These are phyloP conservation scores for Turnix velox DNA, from an alignment of 2,113 vertebrate genomes.

Conservation along the genomic window DNA sequence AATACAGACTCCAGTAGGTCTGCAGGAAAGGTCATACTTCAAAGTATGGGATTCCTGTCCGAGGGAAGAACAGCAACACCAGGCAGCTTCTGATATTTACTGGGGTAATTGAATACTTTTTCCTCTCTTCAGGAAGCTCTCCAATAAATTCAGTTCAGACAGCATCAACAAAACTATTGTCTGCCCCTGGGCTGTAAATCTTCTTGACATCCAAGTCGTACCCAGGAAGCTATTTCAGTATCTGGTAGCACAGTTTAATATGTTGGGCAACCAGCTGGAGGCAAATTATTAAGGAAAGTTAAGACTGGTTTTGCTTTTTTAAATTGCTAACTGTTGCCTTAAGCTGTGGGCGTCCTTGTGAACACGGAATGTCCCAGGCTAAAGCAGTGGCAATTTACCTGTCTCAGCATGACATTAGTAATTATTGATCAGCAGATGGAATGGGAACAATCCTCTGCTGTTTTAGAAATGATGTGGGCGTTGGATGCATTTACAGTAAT, in stretches of 20 bases:
- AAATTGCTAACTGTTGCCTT: constrained; percentile 9
- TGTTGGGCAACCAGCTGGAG: constrained; percentile 17
- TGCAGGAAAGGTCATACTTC: not conserved
- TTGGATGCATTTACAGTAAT: constrained; percentile 49
- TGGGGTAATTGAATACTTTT: not conserved
- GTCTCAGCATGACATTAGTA: constrained; percentile 39
- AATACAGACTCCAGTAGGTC: not conserved
- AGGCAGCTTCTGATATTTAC: not conserved
- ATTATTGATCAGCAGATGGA: constrained; percentile 58
- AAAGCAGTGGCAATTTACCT: constrained; percentile 62
- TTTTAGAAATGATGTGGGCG: not conserved
- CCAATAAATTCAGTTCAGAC: not conserved
- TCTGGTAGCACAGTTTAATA: not conserved
- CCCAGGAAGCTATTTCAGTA: not conserved
- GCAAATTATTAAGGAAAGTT: constrained; percentile 4
- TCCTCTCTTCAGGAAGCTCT: not conserved
- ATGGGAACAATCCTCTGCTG: constrained; percentile 2
- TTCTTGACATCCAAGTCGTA: not conserved
- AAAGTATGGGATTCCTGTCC: not conserved
- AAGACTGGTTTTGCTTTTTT: constrained; percentile 33
- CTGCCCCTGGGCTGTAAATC: not conserved
- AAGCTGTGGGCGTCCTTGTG: constrained; percentile 34
- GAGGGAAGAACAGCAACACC: not conserved
- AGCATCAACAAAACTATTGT: not conserved
- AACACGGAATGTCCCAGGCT: constrained; percentile 35